Conservation (phyloP, 2,888 invertebrate species). For the Athripsodes cinereus region DNA sequence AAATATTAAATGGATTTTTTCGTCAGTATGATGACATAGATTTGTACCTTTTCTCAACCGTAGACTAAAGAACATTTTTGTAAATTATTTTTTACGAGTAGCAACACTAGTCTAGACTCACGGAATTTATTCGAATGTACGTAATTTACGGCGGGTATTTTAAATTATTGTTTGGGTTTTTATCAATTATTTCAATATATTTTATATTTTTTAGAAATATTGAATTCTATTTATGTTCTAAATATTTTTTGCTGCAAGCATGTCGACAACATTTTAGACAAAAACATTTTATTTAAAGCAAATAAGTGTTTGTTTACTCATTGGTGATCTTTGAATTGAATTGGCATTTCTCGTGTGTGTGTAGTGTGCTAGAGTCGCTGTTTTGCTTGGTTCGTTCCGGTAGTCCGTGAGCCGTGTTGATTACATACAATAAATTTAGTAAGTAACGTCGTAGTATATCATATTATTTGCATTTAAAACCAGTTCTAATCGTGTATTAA, state of each 20-base stretch:
- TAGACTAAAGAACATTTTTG: too few relatives aligned
- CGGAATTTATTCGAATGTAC: conserved; percentile 8
- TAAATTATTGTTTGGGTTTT: neutral
- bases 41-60: too few relatives aligned
- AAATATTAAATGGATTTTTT: too few relatives aligned
- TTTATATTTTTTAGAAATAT: neutral
- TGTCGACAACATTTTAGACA: neutral
- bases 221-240: neutral
- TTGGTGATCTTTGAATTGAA: neutral
- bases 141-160: conserved; percentile 15
- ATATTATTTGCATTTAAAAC: neutral
- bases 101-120: conserved; percentile 17
- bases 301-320: neutral
- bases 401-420: conserved; percentile 1
- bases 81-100: neutral
- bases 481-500: too few relatives aligned
- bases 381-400: conserved; percentile 21
- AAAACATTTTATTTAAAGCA: neutral
- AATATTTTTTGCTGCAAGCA: neutral
- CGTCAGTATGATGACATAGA: too few relatives aligned
- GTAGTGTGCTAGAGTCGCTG: conserved; percentile 16
- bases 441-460: neutral
- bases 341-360: conserved; percentile 14
- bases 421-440: neutral
- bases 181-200: neutral